phyloP scores from a whole-genome alignment of 2,113 vertebrate species.

The Oceanodroma tethys region DNA sequence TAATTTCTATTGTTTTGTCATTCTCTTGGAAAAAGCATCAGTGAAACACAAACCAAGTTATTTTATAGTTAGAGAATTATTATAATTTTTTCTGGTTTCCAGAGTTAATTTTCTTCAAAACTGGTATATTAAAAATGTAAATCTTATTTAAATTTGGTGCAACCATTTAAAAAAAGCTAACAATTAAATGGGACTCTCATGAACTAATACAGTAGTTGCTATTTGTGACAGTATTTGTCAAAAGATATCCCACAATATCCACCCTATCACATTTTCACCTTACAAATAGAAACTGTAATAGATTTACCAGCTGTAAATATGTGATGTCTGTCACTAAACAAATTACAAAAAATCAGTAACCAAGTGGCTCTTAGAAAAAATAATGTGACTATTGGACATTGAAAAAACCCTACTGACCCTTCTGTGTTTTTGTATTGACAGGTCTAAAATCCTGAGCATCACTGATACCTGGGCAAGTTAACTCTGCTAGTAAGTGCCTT shows the following conservation, averaged over 20 bases:
- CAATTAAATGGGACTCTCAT: background rate
- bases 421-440: background rate
- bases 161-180: background rate
- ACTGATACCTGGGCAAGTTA: background rate
- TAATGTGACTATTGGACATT: fast-evolving
- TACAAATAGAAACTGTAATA: background rate
- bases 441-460: background rate
- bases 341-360: background rate
- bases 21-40: background rate
- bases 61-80: background rate
- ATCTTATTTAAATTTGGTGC: background rate
- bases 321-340: background rate
- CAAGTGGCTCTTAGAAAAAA: background rate
- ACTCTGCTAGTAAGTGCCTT: background rate
- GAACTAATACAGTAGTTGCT: background rate
- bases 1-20: background rate
- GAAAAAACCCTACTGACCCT: background rate
- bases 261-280: background rate
- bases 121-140: background rate
- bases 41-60: background rate
- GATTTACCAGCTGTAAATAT: background rate
- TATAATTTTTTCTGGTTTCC: background rate
- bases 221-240: background rate
- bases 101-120: background rate
- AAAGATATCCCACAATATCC: background rate